Conservation (phyloP, 2,113 vertebrate genomes). For the Cavia aperea region DNA sequence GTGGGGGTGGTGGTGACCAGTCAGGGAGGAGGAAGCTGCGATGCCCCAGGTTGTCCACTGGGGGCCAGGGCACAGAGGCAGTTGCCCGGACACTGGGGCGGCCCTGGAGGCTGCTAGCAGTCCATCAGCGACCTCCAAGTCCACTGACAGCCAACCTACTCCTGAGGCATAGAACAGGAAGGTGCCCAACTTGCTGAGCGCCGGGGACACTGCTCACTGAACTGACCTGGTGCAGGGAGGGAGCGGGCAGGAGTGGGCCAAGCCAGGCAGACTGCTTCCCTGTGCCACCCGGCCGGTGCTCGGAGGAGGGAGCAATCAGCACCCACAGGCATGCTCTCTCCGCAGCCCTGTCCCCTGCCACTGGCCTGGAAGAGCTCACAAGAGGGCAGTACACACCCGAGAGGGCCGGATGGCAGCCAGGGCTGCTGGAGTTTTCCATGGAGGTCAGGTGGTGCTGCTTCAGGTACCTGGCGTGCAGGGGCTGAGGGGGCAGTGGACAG, state of each 20-base stretch:
- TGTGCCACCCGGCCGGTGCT: background rate
- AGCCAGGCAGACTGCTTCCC: background rate
- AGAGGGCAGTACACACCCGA: background rate
- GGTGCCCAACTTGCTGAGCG: background rate
- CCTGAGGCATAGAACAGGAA: background rate
- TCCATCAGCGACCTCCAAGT: background rate
- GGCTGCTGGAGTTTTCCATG: too few species aligned
- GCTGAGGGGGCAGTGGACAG: background rate
- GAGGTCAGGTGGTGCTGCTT: accelerated
- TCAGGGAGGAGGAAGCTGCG: background rate
- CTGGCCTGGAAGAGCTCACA: background rate
- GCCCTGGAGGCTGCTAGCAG: background rate
- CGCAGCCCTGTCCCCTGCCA: too few species aligned
- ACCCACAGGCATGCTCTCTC: too few species aligned
- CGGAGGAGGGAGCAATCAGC: too few species aligned
- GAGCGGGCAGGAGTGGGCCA: background rate
- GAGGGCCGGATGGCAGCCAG: too few species aligned
- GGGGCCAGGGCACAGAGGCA: background rate
- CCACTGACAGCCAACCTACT: background rate
- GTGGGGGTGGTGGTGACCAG: background rate
- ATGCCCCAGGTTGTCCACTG: background rate
- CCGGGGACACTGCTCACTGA: background rate
- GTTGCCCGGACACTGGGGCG: accelerated
- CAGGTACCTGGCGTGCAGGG: accelerated
- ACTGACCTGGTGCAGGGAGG: background rate